Evolutionary conservation across 1,140 invertebrate genomes (phyloP).

Genomic region (Drosophila pandora): DNA sequence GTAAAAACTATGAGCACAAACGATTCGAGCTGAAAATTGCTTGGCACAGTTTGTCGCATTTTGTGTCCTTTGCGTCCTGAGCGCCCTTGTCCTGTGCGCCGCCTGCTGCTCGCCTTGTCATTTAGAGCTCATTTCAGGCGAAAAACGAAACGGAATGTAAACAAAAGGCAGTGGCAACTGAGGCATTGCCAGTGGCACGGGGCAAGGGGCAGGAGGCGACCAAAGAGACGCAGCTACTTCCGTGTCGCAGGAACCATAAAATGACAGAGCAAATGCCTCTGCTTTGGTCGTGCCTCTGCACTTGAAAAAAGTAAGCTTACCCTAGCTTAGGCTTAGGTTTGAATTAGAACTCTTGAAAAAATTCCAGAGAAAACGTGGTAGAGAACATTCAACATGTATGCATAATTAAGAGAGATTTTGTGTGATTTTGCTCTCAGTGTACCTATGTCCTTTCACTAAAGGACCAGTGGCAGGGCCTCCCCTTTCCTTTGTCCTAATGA

Average conservation of each 20-base stretch:
- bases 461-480: background rate
- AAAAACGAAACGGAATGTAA: conserved; percentile 73
- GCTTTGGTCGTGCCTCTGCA: conserved; percentile 24
- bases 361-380: background rate
- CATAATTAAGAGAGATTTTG: background rate
- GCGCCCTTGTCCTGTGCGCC: background rate
- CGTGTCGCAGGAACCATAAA: conserved; percentile 62
- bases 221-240: conserved; percentile 50
- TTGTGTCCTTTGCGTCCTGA: conserved; percentile 26
- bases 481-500: conserved; percentile 56
- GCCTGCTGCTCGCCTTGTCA: conserved; percentile 53
- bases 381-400: no score
- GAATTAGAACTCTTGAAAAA: background rate
- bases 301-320: background rate
- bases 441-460: background rate
- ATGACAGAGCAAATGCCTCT: conserved; percentile 72
- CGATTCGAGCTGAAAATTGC: conserved; percentile 78
- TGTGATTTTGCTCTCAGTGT: background rate
- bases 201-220: conserved; percentile 1
- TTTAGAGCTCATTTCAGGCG: conserved; percentile 66
- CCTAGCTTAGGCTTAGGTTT: no score
- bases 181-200: conserved; percentile 3
- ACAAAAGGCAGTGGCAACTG: conserved; percentile 54
- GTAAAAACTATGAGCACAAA: conserved; percentile 53
- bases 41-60: conserved; percentile 77